phyloP scores from a whole-genome alignment of 2,113 vertebrate genomes.

The Mustelus asterias region DNA sequence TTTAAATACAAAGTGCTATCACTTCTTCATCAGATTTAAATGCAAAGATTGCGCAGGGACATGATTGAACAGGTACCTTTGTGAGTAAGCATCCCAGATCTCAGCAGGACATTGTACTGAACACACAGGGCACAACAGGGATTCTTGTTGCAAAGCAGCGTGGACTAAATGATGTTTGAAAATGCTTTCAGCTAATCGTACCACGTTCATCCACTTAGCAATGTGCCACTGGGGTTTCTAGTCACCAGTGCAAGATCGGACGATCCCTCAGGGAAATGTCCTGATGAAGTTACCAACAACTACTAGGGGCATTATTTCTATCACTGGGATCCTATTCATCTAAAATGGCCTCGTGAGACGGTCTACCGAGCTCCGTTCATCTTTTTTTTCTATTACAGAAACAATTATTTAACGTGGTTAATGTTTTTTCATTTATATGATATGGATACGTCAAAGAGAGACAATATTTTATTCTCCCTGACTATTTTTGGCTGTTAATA shows the following conservation, averaged over 20 bases:
- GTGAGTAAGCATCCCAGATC: slow-evolving; percentile 45
- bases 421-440: slow-evolving; percentile 41
- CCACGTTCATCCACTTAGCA: slow-evolving; percentile 67
- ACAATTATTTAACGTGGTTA: slow-evolving; percentile 43
- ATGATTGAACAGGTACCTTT: slow-evolving; percentile 45
- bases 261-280: slow-evolving; percentile 52
- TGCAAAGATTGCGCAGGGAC: slow-evolving; percentile 38
- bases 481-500: slow-evolving; percentile 38
- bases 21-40: slow-evolving; percentile 42
- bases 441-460: slow-evolving; percentile 38
- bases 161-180: slow-evolving; percentile 62
- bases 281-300: slow-evolving; percentile 52
- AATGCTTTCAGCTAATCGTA: slow-evolving; percentile 68
- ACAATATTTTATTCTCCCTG: slow-evolving; percentile 40
- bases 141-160: slow-evolving; percentile 52
- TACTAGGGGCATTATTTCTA: slow-evolving; percentile 48
- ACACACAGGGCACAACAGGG: slow-evolving; percentile 56
- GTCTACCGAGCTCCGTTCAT: slow-evolving; percentile 42
- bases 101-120: slow-evolving; percentile 48
- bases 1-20: slow-evolving; percentile 40
- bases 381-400: slow-evolving; percentile 39
- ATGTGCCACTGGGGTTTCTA: slow-evolving; percentile 48
- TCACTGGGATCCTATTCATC: slow-evolving; percentile 54
- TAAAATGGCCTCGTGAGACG: slow-evolving; percentile 58
- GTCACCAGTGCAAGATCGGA: slow-evolving; percentile 52